A percentile compares a stretch with the other conserved stretches of the same genome.
phyloP scores from a whole-genome alignment of 2,888 invertebrate species.

The Plagodis pulveraria region DNA sequence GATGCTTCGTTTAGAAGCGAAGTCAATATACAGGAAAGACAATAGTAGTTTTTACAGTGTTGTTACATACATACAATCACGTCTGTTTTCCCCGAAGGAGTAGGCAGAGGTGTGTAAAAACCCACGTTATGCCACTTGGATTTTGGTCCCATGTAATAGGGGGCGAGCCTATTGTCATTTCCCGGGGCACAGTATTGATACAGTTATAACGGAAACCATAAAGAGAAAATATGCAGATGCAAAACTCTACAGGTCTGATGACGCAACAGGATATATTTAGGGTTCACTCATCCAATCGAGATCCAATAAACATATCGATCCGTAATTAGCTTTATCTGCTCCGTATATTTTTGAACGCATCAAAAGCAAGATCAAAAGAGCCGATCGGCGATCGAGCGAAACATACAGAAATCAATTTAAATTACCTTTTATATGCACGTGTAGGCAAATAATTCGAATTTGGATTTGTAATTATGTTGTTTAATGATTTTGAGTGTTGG shows the following conservation, averaged over 20 bases:
- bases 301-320: slow-evolving; percentile 23
- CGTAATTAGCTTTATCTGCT: slow-evolving; percentile 25
- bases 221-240: slow-evolving; percentile 1
- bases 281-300: slow-evolving; percentile 14
- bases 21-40: no score
- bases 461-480: slow-evolving; percentile 1
- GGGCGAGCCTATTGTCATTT: no score
- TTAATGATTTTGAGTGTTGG: slow-evolving; percentile 4
- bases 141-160: no score
- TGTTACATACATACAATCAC: no score
- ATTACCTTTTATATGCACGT: slow-evolving; percentile 10
- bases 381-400: slow-evolving; percentile 3
- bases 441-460: slow-evolving; percentile 1
- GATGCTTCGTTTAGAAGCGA: no score
- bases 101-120: no score
- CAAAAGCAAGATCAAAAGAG: slow-evolving; percentile 20
- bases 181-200: no score
- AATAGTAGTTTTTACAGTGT: no score
- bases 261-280: slow-evolving; percentile 17
- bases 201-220: not conserved
- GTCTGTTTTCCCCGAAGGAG: no score
- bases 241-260: not conserved
- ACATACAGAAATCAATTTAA: slow-evolving; percentile 8
- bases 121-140: no score
- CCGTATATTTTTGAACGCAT: slow-evolving; percentile 18